phyloP scores from a whole-genome alignment of 1,140 invertebrate genomes.

The Scaptomyza graminum region DNA sequence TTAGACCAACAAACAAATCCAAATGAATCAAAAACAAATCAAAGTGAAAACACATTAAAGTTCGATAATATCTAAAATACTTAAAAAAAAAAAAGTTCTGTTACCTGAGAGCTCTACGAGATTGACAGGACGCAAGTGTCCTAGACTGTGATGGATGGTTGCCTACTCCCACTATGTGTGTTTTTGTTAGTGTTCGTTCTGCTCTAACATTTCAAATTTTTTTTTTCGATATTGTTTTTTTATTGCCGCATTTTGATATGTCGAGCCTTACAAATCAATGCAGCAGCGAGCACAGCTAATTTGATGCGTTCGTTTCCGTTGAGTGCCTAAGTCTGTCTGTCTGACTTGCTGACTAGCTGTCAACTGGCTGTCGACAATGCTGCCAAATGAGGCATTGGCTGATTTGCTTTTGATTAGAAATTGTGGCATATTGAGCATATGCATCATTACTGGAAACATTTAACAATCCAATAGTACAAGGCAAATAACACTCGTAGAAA shows the following conservation, averaged over 20 bases:
- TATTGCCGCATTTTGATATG: constrained; percentile 27
- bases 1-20: constrained; percentile 43
- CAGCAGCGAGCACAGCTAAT: constrained; percentile 45
- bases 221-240: constrained; percentile 36
- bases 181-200: constrained; percentile 5
- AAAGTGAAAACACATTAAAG: constrained; percentile 32
- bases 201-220: neutral
- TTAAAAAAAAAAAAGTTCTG: neutral
- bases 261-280: constrained; percentile 33
- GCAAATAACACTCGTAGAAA: neutral
- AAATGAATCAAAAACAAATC: constrained; percentile 33
- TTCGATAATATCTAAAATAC: constrained; percentile 34
- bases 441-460: constrained; percentile 40
- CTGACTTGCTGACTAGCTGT: constrained; percentile 21
- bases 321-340: neutral
- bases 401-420: constrained; percentile 68
- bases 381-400: constrained; percentile 53
- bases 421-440: constrained; percentile 36
- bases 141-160: constrained; percentile 69
- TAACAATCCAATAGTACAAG: neutral
- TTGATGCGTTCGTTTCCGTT: constrained; percentile 43
- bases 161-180: neutral
- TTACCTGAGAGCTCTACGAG: constrained; percentile 16
- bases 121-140: constrained; percentile 54
- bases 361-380: constrained; percentile 36